Evolutionary conservation across 1,140 invertebrate species (phyloP), one percentile per base, ranked within the genome.

Genomic region (Bathynomus jamesi): DNA sequence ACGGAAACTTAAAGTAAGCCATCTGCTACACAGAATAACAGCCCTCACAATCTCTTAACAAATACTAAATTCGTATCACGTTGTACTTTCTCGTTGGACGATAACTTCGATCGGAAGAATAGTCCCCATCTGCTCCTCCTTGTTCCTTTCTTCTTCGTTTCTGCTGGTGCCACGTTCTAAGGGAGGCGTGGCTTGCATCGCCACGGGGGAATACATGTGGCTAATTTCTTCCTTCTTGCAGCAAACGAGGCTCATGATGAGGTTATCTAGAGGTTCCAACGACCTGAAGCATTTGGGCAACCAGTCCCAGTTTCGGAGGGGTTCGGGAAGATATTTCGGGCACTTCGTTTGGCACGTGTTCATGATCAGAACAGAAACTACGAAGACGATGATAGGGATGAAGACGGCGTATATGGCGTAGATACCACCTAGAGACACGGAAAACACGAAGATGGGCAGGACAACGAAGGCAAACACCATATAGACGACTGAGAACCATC

Each of bases 401-500:
- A 75, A 71, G 8, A 78, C 72, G 61, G 68, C 31, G 53, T 78
- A 78, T 28, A 78, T 69, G n/a, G 70, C 74, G 7, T 71, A 25
- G 4, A 74, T 61, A 30, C 83, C 78, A 62, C 78, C 76, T 11
- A 78, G 31, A 17, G 78, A 85, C 5, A 86, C 76, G n/a, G 72
- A 79, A 71, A 86, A 85, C 4, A 86, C 80, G 4, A 80, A 40
- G 0, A 74, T 78, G 1, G 86, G 86, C 5, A 87, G 71, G 0
- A 85, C 5, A 29, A 86, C 81, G 78, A 87, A 88, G 72, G 85
- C 80, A 2, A 81, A 7, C 0, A 86, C 27, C 10, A 87, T 76
- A 75, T 88, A 87, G 0, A 85, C 68, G 4, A 86, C 76, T 13
- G 85, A 82, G 78, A 87, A 88, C 85, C 85, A 86, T 40, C 85